These are phyloP conservation scores for Epirrhoe alternata DNA, from an alignment of 2,888 invertebrate genomes.

Conservation along the genomic window DNA sequence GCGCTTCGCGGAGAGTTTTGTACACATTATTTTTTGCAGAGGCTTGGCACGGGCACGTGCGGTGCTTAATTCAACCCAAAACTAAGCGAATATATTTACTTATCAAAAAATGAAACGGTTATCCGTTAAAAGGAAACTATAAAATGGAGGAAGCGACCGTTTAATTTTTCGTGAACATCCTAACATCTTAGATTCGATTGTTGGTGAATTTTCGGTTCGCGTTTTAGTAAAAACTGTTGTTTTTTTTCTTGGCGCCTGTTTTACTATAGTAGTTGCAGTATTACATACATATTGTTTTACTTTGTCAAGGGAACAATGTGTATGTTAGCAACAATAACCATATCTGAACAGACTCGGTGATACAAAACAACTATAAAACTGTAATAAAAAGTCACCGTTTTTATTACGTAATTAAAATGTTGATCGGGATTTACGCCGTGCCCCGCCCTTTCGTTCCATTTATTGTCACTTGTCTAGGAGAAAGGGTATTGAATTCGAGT, in stretches of 20 bases:
- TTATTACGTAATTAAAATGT: background rate
- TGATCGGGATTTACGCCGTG: background rate
- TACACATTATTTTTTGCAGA: slow-evolving; percentile 4
- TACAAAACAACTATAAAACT: background rate
- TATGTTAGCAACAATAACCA: background rate
- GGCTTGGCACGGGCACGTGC: background rate
- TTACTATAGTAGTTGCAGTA: background rate
- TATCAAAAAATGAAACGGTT: background rate
- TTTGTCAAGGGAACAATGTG: background rate
- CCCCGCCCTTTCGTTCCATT: background rate
- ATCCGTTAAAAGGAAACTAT: background rate
- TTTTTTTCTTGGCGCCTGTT: background rate
- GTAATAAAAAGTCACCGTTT: background rate
- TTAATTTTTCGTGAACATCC: background rate
- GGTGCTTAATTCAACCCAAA: background rate
- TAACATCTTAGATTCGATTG: background rate
- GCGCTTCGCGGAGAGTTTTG: background rate
- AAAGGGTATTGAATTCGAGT: slow-evolving; percentile 1
- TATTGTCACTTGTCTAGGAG: slow-evolving; percentile 3
- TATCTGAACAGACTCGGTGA: background rate
- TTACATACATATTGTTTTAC: background rate
- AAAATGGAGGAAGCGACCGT: too few species aligned
- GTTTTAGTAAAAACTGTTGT: background rate
- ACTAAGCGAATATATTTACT: background rate
- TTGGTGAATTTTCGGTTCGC: background rate